Base-by-base conservation (phyloP, 2,888 invertebrate species). In the Metallyticus violacea region DNA sequence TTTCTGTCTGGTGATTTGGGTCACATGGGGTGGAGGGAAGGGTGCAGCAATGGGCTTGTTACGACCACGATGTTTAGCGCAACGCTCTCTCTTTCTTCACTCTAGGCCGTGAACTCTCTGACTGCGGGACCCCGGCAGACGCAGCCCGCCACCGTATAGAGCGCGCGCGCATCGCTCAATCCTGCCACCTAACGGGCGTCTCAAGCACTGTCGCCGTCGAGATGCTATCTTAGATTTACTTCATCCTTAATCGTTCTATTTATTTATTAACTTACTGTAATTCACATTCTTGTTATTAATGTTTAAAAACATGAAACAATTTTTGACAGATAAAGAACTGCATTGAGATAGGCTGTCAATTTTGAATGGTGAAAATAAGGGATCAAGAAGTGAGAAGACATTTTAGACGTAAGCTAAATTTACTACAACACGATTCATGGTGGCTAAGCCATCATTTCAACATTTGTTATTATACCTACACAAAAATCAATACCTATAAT, bases 121-220 rank as follows among this genome's bases (percentile, higher is more conserved):
- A 82, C 82, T 82, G 76, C 82, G 82, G 76, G 62, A 62, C 62
- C 40, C 26, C 15, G 62, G 62, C 26, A 82, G 9, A 30, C 26
- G 79, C 81, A n/a, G 30, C 29, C 80, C 26, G 80, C 27, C n/a
- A 7, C n/a, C 22, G 62, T 15, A 7, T 22, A 76, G 26, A 27
- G 82, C 82, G 82, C 82, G 82, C 82, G 82, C 82, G 26, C 9
- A 26, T 40, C 76, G 76, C 26, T 25, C 76, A 7, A 6, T 26
- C 62, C 82, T 82, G 82, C 40, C 82, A 82, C 76, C 82, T 82
- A 82, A 26, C 76, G 82, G 82, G 76, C 82, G 82, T 82, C 82
- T 6, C 4, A 15, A 26, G 76, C 40, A 82, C 40, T 62, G 40
- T 7, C 40, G 40, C 40, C 40, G 15, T 22, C 40, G 40, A 15